A percentile compares a stretch with the other conserved stretches of the same genome.
Evolutionary conservation across 37 sponge, comb jelly and placozoan genomes (phyloP).

Genomic region (Amphimedon queenslandica): DNA sequence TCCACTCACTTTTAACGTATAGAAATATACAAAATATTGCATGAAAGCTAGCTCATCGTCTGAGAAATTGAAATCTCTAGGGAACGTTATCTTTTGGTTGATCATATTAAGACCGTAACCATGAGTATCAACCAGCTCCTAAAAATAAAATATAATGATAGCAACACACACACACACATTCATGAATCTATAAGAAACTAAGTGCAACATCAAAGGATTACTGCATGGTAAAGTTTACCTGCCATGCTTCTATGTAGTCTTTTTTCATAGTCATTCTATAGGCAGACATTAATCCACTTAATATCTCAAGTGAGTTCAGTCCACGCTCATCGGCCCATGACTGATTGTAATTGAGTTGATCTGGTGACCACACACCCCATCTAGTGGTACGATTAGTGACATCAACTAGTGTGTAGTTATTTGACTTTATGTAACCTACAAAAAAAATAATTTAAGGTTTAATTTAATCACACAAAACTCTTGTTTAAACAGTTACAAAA

Average conservation of each 20-base stretch:
- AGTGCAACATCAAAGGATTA: not conserved
- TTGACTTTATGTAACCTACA: constrained; percentile 59
- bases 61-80: constrained; percentile 73
- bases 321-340: constrained; percentile 85
- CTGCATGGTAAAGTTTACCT: constrained; percentile 22
- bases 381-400: constrained; percentile 55
- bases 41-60: constrained; percentile 84
- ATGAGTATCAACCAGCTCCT: constrained; percentile 54
- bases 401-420: constrained; percentile 57
- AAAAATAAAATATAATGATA: not conserved
- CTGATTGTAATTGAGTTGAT: constrained; percentile 58
- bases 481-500: too few species aligned
- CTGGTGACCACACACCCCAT: constrained; percentile 84
- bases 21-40: constrained; percentile 69
- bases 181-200: not conserved
- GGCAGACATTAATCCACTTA: constrained; percentile 68
- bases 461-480: too few species aligned
- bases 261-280: constrained; percentile 56
- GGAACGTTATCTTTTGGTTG: constrained; percentile 78
- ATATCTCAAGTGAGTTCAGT: constrained; percentile 77
- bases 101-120: constrained; percentile 77
- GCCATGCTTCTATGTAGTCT: constrained; percentile 48
- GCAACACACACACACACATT: not conserved
- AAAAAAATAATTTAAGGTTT: not conserved
- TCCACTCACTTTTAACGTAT: constrained; percentile 48